Evolutionary conservation across 2,888 invertebrate species (phyloP).

Genomic region (Cataglyphis altisquamis): DNA sequence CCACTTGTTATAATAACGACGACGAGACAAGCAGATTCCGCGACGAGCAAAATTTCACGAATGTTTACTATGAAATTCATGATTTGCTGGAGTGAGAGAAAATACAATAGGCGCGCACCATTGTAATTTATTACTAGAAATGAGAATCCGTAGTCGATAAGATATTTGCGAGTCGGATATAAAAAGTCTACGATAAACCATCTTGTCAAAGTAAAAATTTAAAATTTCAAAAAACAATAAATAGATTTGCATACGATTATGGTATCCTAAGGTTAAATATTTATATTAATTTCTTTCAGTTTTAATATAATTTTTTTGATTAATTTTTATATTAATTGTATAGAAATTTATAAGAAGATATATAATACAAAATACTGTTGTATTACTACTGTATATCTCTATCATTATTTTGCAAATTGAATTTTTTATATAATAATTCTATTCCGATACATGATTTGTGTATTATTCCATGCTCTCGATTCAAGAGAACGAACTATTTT

Average conservation of each 20-base stretch:
- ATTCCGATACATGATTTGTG: no score
- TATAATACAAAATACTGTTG: not conserved
- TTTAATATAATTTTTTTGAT: not conserved
- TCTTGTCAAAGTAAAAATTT: not conserved
- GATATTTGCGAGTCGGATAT: not conserved
- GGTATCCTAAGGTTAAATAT: not conserved
- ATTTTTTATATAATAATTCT: not conserved
- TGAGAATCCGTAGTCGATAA: conserved; percentile 4
- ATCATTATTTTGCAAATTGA: not conserved
- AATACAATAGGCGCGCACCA: conserved; percentile 14
- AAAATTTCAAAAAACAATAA: not conserved
- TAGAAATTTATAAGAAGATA: no score
- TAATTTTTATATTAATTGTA: not conserved
- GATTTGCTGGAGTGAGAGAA: not conserved
- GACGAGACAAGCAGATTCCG: conserved; percentile 33
- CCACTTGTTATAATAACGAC: conserved; percentile 69
- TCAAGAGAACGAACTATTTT: no score
- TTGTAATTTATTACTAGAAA: conserved; percentile 14
- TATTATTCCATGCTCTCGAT: no score
- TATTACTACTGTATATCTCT: not conserved
- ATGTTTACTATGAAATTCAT: conserved; percentile 43
- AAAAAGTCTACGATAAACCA: not conserved
- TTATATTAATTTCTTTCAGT: not conserved
- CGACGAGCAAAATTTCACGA: conserved; percentile 40
- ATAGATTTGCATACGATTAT: not conserved